Conservation (phyloP, 2,888 invertebrate genomes). For the Ectemnius continuus region DNA sequence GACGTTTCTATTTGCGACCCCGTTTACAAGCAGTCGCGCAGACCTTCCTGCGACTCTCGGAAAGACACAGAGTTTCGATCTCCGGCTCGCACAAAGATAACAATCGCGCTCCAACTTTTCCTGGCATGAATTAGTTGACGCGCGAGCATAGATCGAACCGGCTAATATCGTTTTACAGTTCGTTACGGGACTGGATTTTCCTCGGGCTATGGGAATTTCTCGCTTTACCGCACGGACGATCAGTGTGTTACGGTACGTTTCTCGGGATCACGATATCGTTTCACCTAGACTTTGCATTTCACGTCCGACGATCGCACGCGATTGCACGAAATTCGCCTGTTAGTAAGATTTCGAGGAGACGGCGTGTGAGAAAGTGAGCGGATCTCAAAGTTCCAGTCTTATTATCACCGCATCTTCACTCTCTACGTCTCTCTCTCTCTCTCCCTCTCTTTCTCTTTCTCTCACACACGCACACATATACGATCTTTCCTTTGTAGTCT, state of each 20-base stretch:
- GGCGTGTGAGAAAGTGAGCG: constrained; percentile 12
- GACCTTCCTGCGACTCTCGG: too few species aligned
- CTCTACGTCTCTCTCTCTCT: neutral
- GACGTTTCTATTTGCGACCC: constrained; percentile 43
- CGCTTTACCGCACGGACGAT: neutral
- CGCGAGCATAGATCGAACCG: neutral
- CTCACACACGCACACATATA: too few species aligned
- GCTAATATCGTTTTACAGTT: neutral
- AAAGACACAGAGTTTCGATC: too few species aligned
- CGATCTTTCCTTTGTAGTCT: neutral
- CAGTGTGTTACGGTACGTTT: constrained; percentile 3
- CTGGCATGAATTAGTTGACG: neutral
- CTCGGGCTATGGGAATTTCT: neutral
- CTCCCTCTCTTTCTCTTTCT: neutral
- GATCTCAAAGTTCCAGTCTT: neutral
- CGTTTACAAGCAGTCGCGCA: neutral
- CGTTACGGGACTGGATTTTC: neutral
- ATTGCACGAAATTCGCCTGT: neutral
- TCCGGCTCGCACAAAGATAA: too few species aligned
- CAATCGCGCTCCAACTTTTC: too few species aligned
- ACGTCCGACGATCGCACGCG: neutral
- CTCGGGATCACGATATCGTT: constrained; percentile 2
- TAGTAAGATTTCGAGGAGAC: neutral
- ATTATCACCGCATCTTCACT: neutral
- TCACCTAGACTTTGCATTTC: neutral